These are phyloP conservation scores for Tetramorium alpestre DNA, from an alignment of 1,140 invertebrate species.

Conservation along the genomic window DNA sequence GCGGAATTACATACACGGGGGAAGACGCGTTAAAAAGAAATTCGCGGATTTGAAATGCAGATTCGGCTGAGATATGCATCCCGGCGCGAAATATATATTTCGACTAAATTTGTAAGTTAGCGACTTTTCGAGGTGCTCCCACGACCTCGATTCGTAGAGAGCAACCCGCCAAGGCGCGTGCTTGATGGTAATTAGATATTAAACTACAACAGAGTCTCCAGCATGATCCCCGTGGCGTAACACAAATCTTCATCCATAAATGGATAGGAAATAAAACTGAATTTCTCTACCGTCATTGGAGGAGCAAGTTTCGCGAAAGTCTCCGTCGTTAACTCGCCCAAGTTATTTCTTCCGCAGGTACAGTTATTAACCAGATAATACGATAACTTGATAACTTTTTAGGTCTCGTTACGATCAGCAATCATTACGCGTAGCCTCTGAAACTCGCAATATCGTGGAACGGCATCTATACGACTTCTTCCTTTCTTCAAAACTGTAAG, in stretches of 20 bases:
- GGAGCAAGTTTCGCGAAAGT: neutral
- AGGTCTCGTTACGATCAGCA: slow-evolving; percentile 5
- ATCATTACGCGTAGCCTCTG: neutral
- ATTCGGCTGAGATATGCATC: neutral
- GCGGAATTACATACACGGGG: slow-evolving; percentile 5
- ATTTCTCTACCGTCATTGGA: neutral
- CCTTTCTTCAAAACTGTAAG: neutral
- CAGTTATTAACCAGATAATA: neutral
- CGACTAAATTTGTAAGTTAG: slow-evolving; percentile 34
- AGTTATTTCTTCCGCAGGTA: neutral
- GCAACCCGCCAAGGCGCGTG: neutral
- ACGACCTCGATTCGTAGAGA: neutral
- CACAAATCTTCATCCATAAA: neutral
- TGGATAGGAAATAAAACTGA: neutral
- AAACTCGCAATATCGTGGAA: neutral
- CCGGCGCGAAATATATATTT: neutral
- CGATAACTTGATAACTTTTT: slow-evolving; percentile 2
- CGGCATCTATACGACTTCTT: neutral
- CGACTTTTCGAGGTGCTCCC: slow-evolving; percentile 19
- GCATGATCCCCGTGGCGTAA: neutral
- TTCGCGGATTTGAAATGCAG: slow-evolving; percentile 30
- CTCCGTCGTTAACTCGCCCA: neutral
- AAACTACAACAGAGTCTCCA: slow-evolving; percentile 13
- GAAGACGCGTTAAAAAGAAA: slow-evolving; percentile 17
- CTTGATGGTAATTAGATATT: slow-evolving; percentile 32